phyloP scores from a whole-genome alignment of 1,140 invertebrate species.

The Neoseiulus cucumeris region DNA sequence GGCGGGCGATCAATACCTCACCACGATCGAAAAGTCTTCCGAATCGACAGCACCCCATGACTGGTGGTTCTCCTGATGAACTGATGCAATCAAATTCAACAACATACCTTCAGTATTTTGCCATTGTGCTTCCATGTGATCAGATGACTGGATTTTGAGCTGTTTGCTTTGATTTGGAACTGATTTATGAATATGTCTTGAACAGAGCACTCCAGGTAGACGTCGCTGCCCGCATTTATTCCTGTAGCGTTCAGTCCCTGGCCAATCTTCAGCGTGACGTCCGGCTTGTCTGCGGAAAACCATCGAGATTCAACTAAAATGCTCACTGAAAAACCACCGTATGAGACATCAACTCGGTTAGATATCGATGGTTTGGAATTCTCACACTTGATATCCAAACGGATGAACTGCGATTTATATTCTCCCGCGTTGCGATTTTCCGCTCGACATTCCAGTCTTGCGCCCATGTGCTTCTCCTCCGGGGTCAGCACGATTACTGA shows the following conservation, averaged over 20 bases:
- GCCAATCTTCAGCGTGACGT: neutral
- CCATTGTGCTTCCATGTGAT: constrained; percentile 2
- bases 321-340: too few species aligned
- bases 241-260: neutral
- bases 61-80: too few species aligned
- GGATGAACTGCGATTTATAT: constrained; percentile 2
- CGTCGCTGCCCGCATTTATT: neutral
- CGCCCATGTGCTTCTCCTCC: constrained; percentile 6
- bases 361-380: neutral
- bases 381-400: neutral
- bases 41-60: too few species aligned
- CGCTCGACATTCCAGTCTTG: neutral
- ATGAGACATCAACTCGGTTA: neutral
- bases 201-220: neutral
- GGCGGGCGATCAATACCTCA: too few species aligned
- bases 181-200: neutral
- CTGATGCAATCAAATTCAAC: too few species aligned
- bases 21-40: too few species aligned
- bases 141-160: neutral
- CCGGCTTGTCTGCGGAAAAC: neutral
- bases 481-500: neutral
- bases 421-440: constrained; percentile 6
- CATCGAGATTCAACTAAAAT: neutral
- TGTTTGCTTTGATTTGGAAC: neutral
- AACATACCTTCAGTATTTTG: neutral